phyloP scores from a whole-genome alignment of 2,888 invertebrate species.

The Dryomyza anilis region DNA sequence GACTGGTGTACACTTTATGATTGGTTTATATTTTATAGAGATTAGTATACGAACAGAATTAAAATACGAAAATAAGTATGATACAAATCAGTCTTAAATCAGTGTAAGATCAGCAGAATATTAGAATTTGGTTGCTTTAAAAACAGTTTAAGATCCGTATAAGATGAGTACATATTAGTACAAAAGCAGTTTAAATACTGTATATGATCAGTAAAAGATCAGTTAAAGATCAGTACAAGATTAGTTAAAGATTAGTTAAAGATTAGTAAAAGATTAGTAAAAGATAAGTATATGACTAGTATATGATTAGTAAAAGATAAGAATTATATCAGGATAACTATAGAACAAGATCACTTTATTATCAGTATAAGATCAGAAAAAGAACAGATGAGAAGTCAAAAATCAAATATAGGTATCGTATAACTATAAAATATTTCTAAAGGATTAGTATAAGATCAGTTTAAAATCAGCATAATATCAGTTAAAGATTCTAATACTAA shows the following conservation, averaged over 20 bases:
- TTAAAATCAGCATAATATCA: not conserved
- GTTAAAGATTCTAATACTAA: no score
- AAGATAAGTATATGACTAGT: not conserved
- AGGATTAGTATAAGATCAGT: not conserved
- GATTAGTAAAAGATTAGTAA: not conserved
- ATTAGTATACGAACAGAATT: no score
- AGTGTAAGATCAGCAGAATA: conserved; percentile 21
- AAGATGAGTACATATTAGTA: not conserved
- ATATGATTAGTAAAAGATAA: not conserved
- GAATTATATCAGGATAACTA: no score
- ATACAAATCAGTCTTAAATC: no score
- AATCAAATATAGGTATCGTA: no score
- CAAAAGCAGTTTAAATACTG: not conserved
- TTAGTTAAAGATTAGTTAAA: not conserved
- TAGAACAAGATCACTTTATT: not conserved
- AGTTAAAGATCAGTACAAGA: not conserved
- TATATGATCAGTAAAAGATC: conserved; percentile 28
- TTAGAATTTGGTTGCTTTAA: conserved; percentile 24
- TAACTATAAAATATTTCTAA: not conserved
- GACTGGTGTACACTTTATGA: no score
- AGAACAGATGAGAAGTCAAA: no score
- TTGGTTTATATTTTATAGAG: no score
- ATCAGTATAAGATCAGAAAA: not conserved
- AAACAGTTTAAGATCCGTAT: not conserved
- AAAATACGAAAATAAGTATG: no score